These are phyloP conservation scores for Sarcoramphus papa DNA, from an alignment of 2,797 vertebrate genomes.

Conservation along the genomic window DNA sequence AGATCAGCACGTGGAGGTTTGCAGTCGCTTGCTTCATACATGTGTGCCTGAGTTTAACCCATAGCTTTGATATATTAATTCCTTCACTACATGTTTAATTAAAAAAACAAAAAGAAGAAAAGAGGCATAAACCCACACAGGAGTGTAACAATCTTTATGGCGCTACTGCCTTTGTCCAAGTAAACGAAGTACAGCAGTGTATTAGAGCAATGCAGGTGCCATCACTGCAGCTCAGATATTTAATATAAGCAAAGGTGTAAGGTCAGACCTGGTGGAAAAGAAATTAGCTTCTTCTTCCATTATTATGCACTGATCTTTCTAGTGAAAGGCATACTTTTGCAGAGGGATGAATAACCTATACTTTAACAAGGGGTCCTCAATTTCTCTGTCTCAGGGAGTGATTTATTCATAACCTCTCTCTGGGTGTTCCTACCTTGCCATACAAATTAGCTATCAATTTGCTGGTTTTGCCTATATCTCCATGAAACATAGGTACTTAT, in stretches of 20 bases:
- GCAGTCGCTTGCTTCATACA: not conserved
- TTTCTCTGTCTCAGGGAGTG: not conserved
- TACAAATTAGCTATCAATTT: not conserved
- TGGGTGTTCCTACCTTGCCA: rapidly evolving
- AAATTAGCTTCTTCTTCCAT: not conserved
- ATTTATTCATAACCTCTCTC: not conserved
- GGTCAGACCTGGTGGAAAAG: not conserved
- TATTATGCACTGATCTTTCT: not conserved
- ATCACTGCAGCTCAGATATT: not conserved
- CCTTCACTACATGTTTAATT: not conserved
- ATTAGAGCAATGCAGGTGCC: not conserved
- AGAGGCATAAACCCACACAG: not conserved
- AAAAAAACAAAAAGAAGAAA: not conserved
- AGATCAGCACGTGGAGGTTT: not conserved
- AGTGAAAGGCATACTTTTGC: not conserved
- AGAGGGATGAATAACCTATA: not conserved
- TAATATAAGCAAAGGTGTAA: not conserved
- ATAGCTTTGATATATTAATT: not conserved
- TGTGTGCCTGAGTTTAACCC: not conserved
- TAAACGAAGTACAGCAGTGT: not conserved
- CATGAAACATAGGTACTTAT: not conserved
- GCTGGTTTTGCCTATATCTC: not conserved
- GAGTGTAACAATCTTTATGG: not conserved
- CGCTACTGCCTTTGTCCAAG: not conserved
- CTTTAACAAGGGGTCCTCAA: not conserved